Conservation (phyloP, 1,140 invertebrate genomes). For the Mactra quadrangularis region DNA sequence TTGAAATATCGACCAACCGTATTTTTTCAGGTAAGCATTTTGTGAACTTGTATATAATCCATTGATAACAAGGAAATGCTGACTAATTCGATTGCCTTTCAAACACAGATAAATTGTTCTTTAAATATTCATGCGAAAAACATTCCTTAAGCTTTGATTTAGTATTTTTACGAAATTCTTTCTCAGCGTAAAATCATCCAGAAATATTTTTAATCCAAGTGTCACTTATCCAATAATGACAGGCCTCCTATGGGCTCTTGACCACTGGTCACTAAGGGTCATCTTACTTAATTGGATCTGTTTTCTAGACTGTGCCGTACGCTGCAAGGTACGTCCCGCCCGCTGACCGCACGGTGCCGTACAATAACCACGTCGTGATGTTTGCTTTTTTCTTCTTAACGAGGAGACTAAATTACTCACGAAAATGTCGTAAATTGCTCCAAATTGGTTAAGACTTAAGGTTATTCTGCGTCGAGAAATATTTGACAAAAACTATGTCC, state of each 20-base stretch:
- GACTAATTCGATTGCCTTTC: conserved; percentile 4
- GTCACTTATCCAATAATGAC: conserved; percentile 35
- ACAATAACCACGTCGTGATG: too few species aligned
- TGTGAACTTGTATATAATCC: too few species aligned
- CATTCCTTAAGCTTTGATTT: conserved; percentile 5
- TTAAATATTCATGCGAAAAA: too few species aligned
- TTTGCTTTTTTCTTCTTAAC: too few species aligned
- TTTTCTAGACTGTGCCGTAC: conserved; percentile 18
- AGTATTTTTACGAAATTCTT: conserved; percentile 27
- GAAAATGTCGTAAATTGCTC: too few species aligned
- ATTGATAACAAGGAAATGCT: background rate
- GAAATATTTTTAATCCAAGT: conserved; percentile 28
- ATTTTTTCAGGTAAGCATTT: too few species aligned
- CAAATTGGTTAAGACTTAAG: too few species aligned
- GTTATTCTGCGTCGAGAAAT: too few species aligned
- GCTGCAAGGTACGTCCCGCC: conserved; percentile 34
- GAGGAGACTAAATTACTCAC: too few species aligned
- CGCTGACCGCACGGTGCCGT: background rate
- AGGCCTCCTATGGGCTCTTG: conserved; percentile 9
- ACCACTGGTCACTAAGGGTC: conserved; percentile 28
- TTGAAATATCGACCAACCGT: too few species aligned
- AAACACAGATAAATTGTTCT: background rate
- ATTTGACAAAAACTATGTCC: too few species aligned
- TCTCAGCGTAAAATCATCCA: conserved; percentile 16
- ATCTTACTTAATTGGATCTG: conserved; percentile 39